A percentile compares a stretch with the other conserved stretches of the same genome.
phyloP scores from a whole-genome alignment of 2,888 invertebrate species.

The Drosophila prostipennis region DNA sequence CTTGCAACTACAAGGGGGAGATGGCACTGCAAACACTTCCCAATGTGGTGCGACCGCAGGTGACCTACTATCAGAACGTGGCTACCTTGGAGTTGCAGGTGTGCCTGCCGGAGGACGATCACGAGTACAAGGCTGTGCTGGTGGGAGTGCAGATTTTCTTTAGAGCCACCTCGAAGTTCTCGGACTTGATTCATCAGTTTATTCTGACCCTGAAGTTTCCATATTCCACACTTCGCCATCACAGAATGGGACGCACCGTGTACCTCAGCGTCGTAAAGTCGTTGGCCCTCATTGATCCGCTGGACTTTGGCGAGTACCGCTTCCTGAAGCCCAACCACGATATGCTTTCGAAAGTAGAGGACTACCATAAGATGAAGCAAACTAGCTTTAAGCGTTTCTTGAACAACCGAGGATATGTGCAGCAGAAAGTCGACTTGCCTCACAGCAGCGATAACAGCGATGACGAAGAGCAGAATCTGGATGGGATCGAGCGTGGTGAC shows the following conservation, averaged over 20 bases:
- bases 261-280: constrained; percentile 50
- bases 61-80: constrained; percentile 57
- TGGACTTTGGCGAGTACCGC: constrained; percentile 39
- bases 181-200: constrained; percentile 34
- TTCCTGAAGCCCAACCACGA: constrained; percentile 59
- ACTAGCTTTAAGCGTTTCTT: neutral
- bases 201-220: constrained; percentile 26
- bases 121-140: constrained; percentile 30
- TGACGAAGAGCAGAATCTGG: neutral
- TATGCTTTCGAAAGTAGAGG: constrained; percentile 1
- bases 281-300: constrained; percentile 37
- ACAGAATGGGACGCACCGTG: constrained; percentile 52
- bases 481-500: neutral
- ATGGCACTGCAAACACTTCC: neutral
- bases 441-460: neutral
- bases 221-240: constrained; percentile 21
- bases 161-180: neutral
- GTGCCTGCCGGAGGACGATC: constrained; percentile 36
- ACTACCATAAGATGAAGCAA: neutral
- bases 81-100: constrained; percentile 56
- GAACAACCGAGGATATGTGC: neutral
- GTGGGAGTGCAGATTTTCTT: neutral
- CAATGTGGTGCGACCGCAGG: constrained; percentile 42
- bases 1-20: no score
- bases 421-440: neutral